Percentiles rank a stretch among this genome's conserved stretches.
Evolutionary conservation across 2,888 invertebrate genomes (phyloP).

Genomic region (Mythimna loreyi): DNA sequence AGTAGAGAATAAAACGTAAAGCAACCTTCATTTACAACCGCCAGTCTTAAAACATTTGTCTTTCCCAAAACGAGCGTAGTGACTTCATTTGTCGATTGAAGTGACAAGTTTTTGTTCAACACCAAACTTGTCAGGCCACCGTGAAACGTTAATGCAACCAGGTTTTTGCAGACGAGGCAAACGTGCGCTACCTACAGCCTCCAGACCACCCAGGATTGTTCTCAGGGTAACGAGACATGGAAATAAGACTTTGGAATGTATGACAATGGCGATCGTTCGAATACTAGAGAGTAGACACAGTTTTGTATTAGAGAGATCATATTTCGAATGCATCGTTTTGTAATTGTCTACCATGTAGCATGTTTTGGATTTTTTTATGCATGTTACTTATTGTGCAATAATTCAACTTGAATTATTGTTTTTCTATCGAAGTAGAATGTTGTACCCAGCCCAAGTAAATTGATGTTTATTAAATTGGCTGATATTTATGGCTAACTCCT

Average conservation of each 20-base stretch:
- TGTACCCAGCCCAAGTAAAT: no score
- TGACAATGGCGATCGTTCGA: background rate
- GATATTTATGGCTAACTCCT: no score
- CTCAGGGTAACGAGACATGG: background rate
- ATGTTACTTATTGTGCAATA: background rate
- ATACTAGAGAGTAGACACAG: slow-evolving; percentile 1
- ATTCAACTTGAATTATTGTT: no score
- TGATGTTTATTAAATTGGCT: no score
- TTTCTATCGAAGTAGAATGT: no score
- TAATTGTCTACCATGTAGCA: background rate
- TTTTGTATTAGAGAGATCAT: background rate
- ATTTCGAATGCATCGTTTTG: background rate
- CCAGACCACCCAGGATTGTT: slow-evolving; percentile 44
- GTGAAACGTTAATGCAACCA: slow-evolving; percentile 44
- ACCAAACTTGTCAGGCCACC: slow-evolving; percentile 39
- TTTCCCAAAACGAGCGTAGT: slow-evolving; percentile 1
- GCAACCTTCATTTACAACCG: background rate
- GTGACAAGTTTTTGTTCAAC: slow-evolving; percentile 33
- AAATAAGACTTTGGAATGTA: slow-evolving; percentile 12
- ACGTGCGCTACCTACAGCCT: slow-evolving; percentile 2
- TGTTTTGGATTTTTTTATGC: background rate
- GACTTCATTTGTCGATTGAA: slow-evolving; percentile 13
- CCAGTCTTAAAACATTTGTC: background rate
- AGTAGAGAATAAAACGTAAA: background rate
- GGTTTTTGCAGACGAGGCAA: slow-evolving; percentile 44